Evolutionary conservation across 2,797 vertebrate species (phyloP).

Genomic region (Harpagifer antarcticus): DNA sequence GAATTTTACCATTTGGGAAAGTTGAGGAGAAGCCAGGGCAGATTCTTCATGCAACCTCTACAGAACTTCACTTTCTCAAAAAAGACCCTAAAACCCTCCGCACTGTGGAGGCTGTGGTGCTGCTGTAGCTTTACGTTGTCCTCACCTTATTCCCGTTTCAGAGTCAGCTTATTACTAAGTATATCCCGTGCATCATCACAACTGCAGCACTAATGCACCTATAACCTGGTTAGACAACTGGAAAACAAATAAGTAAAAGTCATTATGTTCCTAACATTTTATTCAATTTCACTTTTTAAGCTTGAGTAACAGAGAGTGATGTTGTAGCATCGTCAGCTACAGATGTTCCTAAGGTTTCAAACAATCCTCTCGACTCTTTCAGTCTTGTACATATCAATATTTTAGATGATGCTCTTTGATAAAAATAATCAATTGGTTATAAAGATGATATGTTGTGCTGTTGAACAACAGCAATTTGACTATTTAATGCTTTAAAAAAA

Average conservation of each 20-base stretch:
- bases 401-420: too few species aligned
- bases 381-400: too few species aligned
- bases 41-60: constrained; percentile 9
- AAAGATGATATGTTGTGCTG: background rate
- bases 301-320: background rate
- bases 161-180: background rate
- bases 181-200: background rate
- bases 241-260: background rate
- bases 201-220: background rate
- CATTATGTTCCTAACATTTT: background rate
- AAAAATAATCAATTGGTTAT: background rate
- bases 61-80: background rate
- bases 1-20: constrained; percentile 45
- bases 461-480: background rate
- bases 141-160: background rate
- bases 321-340: background rate
- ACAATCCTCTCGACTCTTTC: too few species aligned
- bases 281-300: background rate
- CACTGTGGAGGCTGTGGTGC: background rate
- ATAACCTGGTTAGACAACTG: constrained; percentile 5
- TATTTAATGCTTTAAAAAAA: constrained; percentile 4
- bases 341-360: too few species aligned
- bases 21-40: constrained; percentile 17
- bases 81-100: background rate
- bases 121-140: background rate